These are phyloP conservation scores for Chamaetylas fuelleborni DNA, from an alignment of 2,113 vertebrate species.

Conservation along the genomic window DNA sequence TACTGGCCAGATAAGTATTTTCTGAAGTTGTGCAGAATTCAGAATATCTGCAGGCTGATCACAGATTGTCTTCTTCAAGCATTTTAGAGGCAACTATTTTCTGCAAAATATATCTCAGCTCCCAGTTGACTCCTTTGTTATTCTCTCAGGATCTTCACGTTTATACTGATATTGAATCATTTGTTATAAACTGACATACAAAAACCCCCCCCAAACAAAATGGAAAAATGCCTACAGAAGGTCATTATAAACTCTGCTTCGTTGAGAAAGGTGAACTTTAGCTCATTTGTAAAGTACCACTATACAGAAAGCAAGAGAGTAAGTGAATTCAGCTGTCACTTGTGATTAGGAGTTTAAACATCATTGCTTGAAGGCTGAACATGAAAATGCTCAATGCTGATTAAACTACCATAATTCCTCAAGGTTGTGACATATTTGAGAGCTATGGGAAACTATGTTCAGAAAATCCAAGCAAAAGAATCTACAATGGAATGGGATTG, in stretches of 20 bases:
- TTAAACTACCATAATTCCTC: conserved; percentile 69
- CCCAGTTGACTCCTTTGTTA: background rate
- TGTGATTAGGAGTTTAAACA: conserved; percentile 34
- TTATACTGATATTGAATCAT: conserved; percentile 33
- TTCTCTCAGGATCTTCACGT: background rate
- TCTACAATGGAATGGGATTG: conserved; percentile 13
- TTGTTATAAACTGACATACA: conserved; percentile 35
- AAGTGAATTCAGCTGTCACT: conserved; percentile 60
- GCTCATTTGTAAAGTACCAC: conserved; percentile 24
- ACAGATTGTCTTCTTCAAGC: background rate
- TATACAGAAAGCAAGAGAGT: background rate
- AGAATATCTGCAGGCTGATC: background rate
- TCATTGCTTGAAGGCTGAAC: conserved; percentile 56
- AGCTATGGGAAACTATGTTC: conserved; percentile 22
- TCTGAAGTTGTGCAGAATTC: background rate
- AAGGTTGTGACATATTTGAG: conserved; percentile 42
- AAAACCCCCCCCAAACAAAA: background rate
- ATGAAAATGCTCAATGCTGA: conserved; percentile 49
- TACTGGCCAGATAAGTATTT: background rate
- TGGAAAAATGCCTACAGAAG: background rate
- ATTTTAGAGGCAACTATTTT: background rate
- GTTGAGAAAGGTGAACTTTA: conserved; percentile 56
- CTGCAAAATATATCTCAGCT: background rate
- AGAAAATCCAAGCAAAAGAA: conserved; percentile 41
- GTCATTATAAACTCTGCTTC: conserved; percentile 55